These are phyloP conservation scores for Lanistes nyassanus DNA, from an alignment of 1,140 invertebrate species.

Conservation along the genomic window DNA sequence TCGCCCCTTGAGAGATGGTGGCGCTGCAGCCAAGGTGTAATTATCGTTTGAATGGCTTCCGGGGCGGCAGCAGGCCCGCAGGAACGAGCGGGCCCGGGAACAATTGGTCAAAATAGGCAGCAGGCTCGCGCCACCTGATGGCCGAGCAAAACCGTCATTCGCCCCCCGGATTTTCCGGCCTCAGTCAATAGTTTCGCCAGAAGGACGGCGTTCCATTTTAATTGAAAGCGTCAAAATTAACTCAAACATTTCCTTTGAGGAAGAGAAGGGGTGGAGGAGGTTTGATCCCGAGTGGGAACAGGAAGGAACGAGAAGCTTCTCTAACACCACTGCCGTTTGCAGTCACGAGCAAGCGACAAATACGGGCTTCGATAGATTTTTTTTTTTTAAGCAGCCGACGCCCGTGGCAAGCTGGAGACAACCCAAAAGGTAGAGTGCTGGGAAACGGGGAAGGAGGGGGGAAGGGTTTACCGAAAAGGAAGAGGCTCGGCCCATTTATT, in stretches of 20 bases:
- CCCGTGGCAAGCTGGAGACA: background rate
- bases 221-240: conserved; percentile 29
- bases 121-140: conserved; percentile 22
- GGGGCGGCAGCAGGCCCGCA: conserved; percentile 22
- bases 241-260: conserved; percentile 25
- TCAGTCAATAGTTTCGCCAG: conserved; percentile 18
- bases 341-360: background rate
- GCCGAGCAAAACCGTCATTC: conserved; percentile 17
- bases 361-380: conserved; percentile 6
- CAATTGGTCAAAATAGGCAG: conserved; percentile 24
- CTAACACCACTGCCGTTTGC: background rate
- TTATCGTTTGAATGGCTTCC: conserved; percentile 26
- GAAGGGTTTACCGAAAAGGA: background rate
- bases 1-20: conserved; percentile 19
- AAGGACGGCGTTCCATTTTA: conserved; percentile 17
- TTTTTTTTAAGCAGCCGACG: background rate
- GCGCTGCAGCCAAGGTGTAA: conserved; percentile 24
- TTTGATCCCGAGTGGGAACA: conserved; percentile 5
- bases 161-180: conserved; percentile 25
- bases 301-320: conserved; percentile 10
- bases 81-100: conserved; percentile 5
- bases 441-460: background rate
- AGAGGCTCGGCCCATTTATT: too few species aligned
- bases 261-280: conserved; percentile 11
- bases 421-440: background rate